Percentiles rank a stretch among this genome's conserved stretches.
These are phyloP conservation scores for Rhincodon typus DNA, from an alignment of 2,797 vertebrate species.

Conservation along the genomic window DNA sequence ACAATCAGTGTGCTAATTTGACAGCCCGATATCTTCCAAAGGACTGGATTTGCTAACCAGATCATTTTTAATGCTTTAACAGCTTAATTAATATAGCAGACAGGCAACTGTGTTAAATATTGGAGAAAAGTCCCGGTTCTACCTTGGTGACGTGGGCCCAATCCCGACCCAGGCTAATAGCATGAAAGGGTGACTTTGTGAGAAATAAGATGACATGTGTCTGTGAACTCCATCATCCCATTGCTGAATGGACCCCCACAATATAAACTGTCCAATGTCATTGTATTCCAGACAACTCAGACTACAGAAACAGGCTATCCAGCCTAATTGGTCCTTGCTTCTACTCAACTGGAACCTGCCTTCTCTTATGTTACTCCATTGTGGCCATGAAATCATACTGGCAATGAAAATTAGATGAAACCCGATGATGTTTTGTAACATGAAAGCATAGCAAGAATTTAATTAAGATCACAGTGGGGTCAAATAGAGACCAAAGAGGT, in stretches of 20 bases:
- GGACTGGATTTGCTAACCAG: not conserved
- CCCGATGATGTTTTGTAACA: no score
- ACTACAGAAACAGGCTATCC: not conserved
- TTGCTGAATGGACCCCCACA: no score
- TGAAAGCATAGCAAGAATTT: no score
- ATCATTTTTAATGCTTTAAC: not conserved
- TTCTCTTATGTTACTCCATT: not conserved
- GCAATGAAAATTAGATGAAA: no score
- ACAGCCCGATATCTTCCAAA: not conserved
- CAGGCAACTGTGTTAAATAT: not conserved
- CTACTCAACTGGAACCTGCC: not conserved
- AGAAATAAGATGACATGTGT: not conserved
- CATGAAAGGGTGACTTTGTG: not conserved
- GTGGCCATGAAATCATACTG: not conserved
- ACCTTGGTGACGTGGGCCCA: not conserved
- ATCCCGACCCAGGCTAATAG: not conserved
- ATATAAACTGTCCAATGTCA: not conserved
- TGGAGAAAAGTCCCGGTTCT: not conserved
- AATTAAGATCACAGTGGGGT: no score
- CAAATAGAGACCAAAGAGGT: no score
- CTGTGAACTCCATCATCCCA: not conserved
- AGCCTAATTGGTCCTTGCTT: not conserved
- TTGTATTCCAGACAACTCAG: not conserved
- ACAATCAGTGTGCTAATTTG: not conserved
- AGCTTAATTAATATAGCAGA: not conserved